phyloP scores from a whole-genome alignment of 2,888 invertebrate species.

The Nemurella pictetii region DNA sequence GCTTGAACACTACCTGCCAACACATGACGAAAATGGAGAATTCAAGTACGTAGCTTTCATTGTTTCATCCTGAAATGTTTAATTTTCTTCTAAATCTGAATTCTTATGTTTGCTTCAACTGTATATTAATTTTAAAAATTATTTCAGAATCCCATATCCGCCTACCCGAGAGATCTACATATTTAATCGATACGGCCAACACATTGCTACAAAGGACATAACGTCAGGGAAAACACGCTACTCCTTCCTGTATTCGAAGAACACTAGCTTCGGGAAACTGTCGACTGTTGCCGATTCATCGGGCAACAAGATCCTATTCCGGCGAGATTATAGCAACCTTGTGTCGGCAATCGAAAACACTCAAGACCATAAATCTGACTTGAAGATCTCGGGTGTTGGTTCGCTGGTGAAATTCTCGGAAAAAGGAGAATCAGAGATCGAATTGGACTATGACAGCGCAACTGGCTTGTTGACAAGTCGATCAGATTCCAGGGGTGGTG shows the following conservation, averaged over 20 bases:
- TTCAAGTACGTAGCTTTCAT: slow-evolving; percentile 54
- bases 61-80: neutral
- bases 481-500: slow-evolving; percentile 57
- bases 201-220: slow-evolving; percentile 90
- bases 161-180: slow-evolving; percentile 92
- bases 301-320: slow-evolving; percentile 88
- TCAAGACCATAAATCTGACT: slow-evolving; percentile 88
- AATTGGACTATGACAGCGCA: slow-evolving; percentile 87
- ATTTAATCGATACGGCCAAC: slow-evolving; percentile 94
- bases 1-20: slow-evolving; percentile 82
- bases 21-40: slow-evolving; percentile 85
- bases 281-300: slow-evolving; percentile 93
- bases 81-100: neutral
- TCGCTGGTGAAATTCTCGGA: slow-evolving; percentile 86
- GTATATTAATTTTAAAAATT: neutral
- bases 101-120: too few species aligned
- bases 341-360: slow-evolving; percentile 94
- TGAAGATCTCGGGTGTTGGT: slow-evolving; percentile 91
- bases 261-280: slow-evolving; percentile 91
- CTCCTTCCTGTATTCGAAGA: slow-evolving; percentile 95
- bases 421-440: slow-evolving; percentile 85
- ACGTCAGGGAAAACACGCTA: slow-evolving; percentile 94
- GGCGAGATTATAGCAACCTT: slow-evolving; percentile 88
- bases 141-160: slow-evolving; percentile 81
- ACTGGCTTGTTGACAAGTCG: slow-evolving; percentile 84